Conservation (phyloP, 2,888 invertebrate species). For the Cerastis rubricosa region DNA sequence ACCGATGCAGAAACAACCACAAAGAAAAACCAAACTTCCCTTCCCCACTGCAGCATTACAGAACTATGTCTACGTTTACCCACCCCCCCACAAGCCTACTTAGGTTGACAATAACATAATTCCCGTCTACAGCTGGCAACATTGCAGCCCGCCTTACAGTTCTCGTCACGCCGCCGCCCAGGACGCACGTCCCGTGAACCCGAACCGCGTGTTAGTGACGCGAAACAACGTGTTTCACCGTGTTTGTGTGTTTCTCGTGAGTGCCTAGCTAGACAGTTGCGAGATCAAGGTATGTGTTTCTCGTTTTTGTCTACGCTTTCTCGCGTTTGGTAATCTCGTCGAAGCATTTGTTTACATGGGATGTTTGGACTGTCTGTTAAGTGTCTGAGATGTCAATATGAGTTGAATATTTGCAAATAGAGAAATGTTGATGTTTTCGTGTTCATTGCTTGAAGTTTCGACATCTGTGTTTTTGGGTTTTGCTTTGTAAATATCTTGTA, state of each 20-base stretch:
- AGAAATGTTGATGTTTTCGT: slow-evolving; percentile 30
- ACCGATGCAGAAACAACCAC: background rate
- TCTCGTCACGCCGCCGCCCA: slow-evolving; percentile 72
- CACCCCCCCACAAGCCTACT: slow-evolving; percentile 53
- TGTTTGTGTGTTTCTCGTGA: slow-evolving; percentile 73
- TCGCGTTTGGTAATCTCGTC: slow-evolving; percentile 14
- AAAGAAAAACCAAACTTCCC: slow-evolving; percentile 7
- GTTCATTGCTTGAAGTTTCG: slow-evolving; percentile 5
- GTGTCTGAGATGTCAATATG: slow-evolving; percentile 41
- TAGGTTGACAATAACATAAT: slow-evolving; percentile 67
- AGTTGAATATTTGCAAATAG: slow-evolving; percentile 30
- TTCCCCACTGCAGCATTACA: slow-evolving; percentile 40
- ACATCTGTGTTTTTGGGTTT: background rate
- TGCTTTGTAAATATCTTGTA: background rate
- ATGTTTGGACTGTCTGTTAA: slow-evolving; percentile 43
- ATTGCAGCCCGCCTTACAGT: slow-evolving; percentile 81
- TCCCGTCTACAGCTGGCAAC: slow-evolving; percentile 67
- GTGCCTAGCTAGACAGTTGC: slow-evolving; percentile 48
- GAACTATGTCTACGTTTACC: slow-evolving; percentile 32
- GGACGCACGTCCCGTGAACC: slow-evolving; percentile 77
- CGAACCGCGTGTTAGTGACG: slow-evolving; percentile 77
- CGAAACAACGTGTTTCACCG: slow-evolving; percentile 65
- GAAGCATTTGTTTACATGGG: slow-evolving; percentile 52
- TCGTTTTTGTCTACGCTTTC: slow-evolving; percentile 41
- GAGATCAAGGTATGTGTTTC: slow-evolving; percentile 60